These are phyloP conservation scores for Hippocampus zosterae DNA, from an alignment of 2,113 vertebrate species.

Conservation along the genomic window DNA sequence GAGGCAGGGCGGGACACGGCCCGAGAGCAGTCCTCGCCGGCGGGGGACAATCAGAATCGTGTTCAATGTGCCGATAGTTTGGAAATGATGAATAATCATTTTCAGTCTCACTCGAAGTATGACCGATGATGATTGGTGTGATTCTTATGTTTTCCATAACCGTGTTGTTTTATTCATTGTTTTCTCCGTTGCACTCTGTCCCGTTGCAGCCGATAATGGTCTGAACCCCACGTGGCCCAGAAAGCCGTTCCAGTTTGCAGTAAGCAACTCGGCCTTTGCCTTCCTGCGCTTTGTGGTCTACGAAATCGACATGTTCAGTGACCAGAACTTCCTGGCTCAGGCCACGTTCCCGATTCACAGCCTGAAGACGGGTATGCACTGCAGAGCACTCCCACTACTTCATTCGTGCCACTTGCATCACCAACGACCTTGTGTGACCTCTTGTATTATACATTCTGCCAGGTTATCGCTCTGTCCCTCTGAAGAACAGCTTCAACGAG, in stretches of 20 bases:
- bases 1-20: too few relatives aligned
- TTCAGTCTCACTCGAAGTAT: too few relatives aligned
- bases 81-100: too few relatives aligned
- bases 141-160: neutral
- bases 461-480: conserved; percentile 92
- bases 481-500: conserved; percentile 98
- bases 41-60: too few relatives aligned
- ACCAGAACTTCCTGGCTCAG: conserved; percentile 97
- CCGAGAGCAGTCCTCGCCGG: too few relatives aligned
- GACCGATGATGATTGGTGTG: too few relatives aligned
- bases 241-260: conserved; percentile 86
- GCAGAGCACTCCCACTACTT: too few relatives aligned
- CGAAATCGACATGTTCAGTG: conserved; percentile 98
- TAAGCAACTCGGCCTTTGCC: conserved; percentile 88
- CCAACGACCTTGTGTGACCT: neutral
- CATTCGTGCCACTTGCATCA: neutral
- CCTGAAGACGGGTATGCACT: conserved; percentile 83
- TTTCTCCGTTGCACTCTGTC: neutral
- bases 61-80: too few relatives aligned
- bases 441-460: neutral
- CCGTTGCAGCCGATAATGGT: conserved; percentile 85
- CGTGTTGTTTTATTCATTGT: neutral
- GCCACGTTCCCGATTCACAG: conserved; percentile 90
- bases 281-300: conserved; percentile 96
- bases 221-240: conserved; percentile 90